Conservation (phyloP, 2,888 invertebrate genomes). For the Drosophila vallismaia region DNA sequence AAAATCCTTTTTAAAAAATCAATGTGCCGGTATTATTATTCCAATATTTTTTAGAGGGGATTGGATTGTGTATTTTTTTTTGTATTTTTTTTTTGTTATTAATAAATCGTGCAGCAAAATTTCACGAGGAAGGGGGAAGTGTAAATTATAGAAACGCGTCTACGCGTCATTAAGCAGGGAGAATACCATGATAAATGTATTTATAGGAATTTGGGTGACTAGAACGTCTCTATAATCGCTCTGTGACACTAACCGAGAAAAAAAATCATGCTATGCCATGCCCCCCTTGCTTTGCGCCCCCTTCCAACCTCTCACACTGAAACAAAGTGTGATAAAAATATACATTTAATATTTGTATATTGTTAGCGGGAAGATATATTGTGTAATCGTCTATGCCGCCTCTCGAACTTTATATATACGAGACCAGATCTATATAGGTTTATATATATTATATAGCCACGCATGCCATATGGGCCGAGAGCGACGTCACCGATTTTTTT, state of each 20-base stretch:
- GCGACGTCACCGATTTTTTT: constrained; percentile 36
- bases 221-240: constrained; percentile 75
- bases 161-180: constrained; percentile 78
- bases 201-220: constrained; percentile 77
- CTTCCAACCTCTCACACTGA: neutral
- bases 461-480: constrained; percentile 54
- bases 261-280: no score
- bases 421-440: constrained; percentile 24
- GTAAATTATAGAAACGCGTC: constrained; percentile 71
- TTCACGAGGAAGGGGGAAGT: constrained; percentile 61
- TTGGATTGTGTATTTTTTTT: neutral
- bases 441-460: constrained; percentile 9
- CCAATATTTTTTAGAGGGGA: no score
- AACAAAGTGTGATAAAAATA: constrained; percentile 76
- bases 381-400: constrained; percentile 58
- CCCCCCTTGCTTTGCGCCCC: no score
- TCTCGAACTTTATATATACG: neutral
- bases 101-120: constrained; percentile 58
- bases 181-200: constrained; percentile 79
- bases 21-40: no score
- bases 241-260: constrained; percentile 78
- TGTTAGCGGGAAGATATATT: constrained; percentile 78
- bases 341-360: constrained; percentile 79
- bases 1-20: no score
- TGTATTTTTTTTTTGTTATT: constrained; percentile 18